Evolutionary conservation across 2,113 vertebrate species (phyloP), one percentile per base, ranked within the genome.

Genomic region (Thomomys bottae): DNA sequence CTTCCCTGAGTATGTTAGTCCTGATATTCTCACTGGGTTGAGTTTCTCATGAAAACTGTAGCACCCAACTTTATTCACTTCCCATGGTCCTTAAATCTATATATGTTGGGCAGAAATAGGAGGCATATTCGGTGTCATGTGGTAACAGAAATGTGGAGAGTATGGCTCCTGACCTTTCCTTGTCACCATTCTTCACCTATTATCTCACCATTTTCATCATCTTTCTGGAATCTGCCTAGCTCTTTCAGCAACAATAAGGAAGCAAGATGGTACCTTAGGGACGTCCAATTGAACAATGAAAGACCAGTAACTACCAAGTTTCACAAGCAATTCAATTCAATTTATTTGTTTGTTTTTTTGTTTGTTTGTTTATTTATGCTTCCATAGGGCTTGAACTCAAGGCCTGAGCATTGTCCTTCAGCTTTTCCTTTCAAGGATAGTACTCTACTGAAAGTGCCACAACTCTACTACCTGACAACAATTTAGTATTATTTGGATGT

Each of bases 161-260:
- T 0, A 8, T 71, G 8, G 2, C 5, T 3, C 0, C 32, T 3
- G 30, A 11, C 3, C 18, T 67, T 42, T 84, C 32, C 73, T 64
- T 80, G 9, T 2, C 10, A 10, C 2, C 10, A 7, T 2, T 6
- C 8, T 49, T 30, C 17, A 11, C 11, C 24, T 10, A 6, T 42
- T 34, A 34, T 70, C 24, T 81, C 7, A n/a, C 28, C 28, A 8
- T 36, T 40, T 77, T n/a, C n/a, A n/a, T n/a, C n/a, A n/a, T n/a
- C n/a, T 23, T 81, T 77, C 9, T 45, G 4, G 79, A 38, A 26
- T 54, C 3, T n/a, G 11, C 9, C 10, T 59, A 32, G 8, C 15
- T 72, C 12, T 71, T 15, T 17, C 30, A 66, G 40, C 9, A 38
- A 12, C 57, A 12, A 2, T 30, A 24, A n/a, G 5, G 8, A 0